phyloP scores from a whole-genome alignment of 2,888 invertebrate genomes.

The Xylophagus ater region DNA sequence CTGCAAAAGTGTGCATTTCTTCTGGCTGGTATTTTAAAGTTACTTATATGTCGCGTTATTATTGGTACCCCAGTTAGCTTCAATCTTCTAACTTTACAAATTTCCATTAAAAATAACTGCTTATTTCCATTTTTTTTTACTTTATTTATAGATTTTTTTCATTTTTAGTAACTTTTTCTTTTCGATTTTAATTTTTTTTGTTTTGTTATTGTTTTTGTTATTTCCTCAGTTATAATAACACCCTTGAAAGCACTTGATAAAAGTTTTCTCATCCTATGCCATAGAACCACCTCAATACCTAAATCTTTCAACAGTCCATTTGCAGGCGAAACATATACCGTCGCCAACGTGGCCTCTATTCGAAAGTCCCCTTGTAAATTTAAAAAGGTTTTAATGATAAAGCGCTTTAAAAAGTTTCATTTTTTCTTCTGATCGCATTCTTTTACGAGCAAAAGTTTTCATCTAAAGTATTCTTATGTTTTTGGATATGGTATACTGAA shows the following conservation, averaged over 20 bases:
- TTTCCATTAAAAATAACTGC: conserved; percentile 18
- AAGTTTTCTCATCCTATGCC: conserved; percentile 13
- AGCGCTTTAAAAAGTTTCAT: conserved; percentile 18
- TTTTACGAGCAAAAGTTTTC: conserved; percentile 17
- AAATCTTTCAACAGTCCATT: no score
- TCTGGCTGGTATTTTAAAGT: no score
- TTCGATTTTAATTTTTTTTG: conserved; percentile 14
- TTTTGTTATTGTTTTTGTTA: no score
- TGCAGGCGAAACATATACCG: no score
- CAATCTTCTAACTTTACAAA: conserved; percentile 18
- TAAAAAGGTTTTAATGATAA: conserved; percentile 19
- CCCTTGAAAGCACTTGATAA: conserved; percentile 17
- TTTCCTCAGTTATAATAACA: no score
- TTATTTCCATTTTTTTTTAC: conserved; percentile 13
- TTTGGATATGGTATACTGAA: no score
- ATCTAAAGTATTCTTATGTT: no score
- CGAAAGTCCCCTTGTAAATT: conserved; percentile 19
- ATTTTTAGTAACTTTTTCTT: conserved; percentile 6
- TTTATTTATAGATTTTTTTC: conserved; percentile 8
- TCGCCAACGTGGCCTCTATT: no score
- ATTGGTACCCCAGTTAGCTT: no score
- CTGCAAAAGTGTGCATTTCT: no score
- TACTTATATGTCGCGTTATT: no score
- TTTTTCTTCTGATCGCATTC: conserved; percentile 11
- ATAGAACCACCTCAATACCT: no score